Conservation (phyloP, 1,140 invertebrate genomes). For the Drosophila saltans region DNA sequence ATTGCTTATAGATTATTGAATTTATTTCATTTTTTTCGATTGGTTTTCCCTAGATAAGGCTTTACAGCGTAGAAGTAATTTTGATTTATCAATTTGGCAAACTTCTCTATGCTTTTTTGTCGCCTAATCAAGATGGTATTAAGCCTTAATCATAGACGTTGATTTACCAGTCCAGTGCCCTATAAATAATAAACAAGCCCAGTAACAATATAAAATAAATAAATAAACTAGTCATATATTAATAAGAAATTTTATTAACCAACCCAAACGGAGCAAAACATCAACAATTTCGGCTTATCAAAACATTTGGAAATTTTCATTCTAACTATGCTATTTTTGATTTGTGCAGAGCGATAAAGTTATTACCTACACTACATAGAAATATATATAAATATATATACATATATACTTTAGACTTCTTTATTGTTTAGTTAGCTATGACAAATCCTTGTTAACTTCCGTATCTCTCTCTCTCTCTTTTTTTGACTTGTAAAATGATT, state of each 20-base stretch:
- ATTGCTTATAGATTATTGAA: conserved; percentile 16
- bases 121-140: conserved; percentile 73
- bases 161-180: conserved; percentile 60
- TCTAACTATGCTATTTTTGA: conserved; percentile 44
- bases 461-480: conserved; percentile 42
- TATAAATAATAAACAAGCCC: conserved; percentile 25
- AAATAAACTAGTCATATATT: conserved; percentile 53
- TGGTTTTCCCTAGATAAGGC: conserved; percentile 47
- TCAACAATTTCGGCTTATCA: neutral
- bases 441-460: conserved; percentile 54
- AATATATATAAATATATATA: neutral
- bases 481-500: conserved; percentile 49
- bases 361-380: too few species aligned
- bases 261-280: neutral
- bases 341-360: conserved; percentile 50
- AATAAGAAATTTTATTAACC: conserved; percentile 4
- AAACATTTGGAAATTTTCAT: conserved; percentile 8
- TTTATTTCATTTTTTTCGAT: conserved; percentile 26
- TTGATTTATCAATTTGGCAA: conserved; percentile 71
- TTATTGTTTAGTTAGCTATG: conserved; percentile 21
- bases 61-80: conserved; percentile 38
- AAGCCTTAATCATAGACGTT: conserved; percentile 78
- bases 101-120: conserved; percentile 20
- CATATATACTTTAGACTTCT: neutral
- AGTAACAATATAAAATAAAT: conserved; percentile 70